Conservation (phyloP, 1,140 invertebrate genomes). For the Drosophila guanche region DNA sequence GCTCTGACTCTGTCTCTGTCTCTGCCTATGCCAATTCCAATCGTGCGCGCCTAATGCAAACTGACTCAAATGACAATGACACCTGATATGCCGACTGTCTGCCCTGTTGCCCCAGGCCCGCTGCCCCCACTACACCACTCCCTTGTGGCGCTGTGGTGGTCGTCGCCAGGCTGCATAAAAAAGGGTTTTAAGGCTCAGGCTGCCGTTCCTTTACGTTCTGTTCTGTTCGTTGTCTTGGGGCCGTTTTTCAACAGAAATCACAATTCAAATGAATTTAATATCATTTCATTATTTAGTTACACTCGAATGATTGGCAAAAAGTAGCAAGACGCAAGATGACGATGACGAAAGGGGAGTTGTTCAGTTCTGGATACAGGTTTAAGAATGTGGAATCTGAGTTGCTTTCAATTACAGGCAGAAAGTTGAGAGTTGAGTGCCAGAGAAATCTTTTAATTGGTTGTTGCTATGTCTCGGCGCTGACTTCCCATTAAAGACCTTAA, state of each 20-base stretch:
- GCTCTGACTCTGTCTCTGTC: slow-evolving; percentile 6
- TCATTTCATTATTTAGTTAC: slow-evolving; percentile 83
- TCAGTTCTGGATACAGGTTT: neutral
- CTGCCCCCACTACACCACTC: neutral
- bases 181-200: slow-evolving; percentile 47
- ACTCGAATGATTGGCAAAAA: slow-evolving; percentile 80
- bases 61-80: slow-evolving; percentile 83
- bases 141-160: slow-evolving; percentile 61
- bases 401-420: no score
- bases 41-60: slow-evolving; percentile 75
- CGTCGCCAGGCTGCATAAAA: slow-evolving; percentile 42
- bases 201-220: slow-evolving; percentile 16
- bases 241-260: slow-evolving; percentile 82
- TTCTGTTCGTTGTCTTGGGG: slow-evolving; percentile 22
- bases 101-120: slow-evolving; percentile 1
- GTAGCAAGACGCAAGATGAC: slow-evolving; percentile 48
- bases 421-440: slow-evolving; percentile 42
- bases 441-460: slow-evolving; percentile 79
- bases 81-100: slow-evolving; percentile 76
- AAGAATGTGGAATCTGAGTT: slow-evolving; percentile 35
- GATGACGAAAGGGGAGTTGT: slow-evolving; percentile 22
- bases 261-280: slow-evolving; percentile 83
- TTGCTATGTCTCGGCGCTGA: slow-evolving; percentile 52
- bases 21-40: slow-evolving; percentile 72
- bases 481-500: slow-evolving; percentile 34